A percentile compares a stretch with the other conserved stretches of the same genome.
These are phyloP conservation scores for Orthochromis malagaraziensis DNA, from an alignment of 2,113 vertebrate genomes.

Conservation along the genomic window DNA sequence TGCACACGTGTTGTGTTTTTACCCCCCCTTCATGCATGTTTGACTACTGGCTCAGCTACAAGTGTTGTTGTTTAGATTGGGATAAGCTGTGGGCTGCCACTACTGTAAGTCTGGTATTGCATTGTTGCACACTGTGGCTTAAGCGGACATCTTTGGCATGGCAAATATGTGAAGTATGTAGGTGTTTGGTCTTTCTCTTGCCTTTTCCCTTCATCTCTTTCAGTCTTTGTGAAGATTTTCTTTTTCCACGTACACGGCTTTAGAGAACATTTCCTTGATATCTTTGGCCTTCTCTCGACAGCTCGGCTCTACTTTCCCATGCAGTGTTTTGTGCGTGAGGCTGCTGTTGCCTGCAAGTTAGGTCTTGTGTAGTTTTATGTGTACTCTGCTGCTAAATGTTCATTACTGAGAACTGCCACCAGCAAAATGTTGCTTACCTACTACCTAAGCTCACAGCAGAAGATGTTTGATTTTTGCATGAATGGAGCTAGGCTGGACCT, in stretches of 20 bases:
- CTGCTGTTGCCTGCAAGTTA: neutral
- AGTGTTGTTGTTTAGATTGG: slow-evolving; percentile 38
- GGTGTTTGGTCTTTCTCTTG: slow-evolving; percentile 34
- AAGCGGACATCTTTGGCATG: slow-evolving; percentile 45
- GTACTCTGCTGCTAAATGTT: neutral
- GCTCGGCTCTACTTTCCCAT: neutral
- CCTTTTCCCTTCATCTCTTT: slow-evolving; percentile 11
- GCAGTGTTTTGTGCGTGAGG: neutral
- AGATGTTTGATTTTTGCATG: neutral
- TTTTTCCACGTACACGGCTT: slow-evolving; percentile 23
- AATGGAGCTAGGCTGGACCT: neutral
- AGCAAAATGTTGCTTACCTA: neutral
- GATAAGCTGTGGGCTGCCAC: slow-evolving; percentile 33
- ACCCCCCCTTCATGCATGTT: neutral
- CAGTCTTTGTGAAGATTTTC: neutral
- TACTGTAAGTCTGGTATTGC: slow-evolving; percentile 26
- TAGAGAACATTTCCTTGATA: neutral
- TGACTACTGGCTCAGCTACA: slow-evolving; percentile 2
- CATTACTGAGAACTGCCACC: neutral
- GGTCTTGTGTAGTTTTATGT: neutral
- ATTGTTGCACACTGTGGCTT: slow-evolving; percentile 15
- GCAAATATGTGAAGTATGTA: slow-evolving; percentile 57
- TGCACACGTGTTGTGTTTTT: neutral
- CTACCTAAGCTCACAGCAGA: neutral
- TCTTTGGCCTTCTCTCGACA: neutral